Percentiles rank a stretch among this genome's conserved stretches.
Conservation (phyloP, 2,797 vertebrate genomes). For the Nyctibius grandis region DNA sequence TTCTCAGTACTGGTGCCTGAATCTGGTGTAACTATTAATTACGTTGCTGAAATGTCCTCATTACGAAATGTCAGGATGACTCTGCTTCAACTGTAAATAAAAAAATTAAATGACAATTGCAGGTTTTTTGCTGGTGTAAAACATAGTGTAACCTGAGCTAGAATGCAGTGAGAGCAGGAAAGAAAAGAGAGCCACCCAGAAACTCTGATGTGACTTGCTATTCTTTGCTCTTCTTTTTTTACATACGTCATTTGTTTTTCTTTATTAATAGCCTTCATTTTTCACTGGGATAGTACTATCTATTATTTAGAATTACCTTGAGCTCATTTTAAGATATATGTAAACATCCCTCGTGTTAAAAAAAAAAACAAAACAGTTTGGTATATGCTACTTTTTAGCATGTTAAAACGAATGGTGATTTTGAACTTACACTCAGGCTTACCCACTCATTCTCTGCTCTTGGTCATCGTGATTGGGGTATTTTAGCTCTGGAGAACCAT, state of each 20-base stretch:
- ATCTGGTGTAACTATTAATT: not conserved
- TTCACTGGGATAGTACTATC: not conserved
- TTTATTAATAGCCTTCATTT: not conserved
- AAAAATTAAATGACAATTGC: not conserved
- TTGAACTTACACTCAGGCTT: not conserved
- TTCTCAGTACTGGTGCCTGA: not conserved
- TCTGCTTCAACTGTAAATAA: not conserved
- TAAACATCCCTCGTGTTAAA: not conserved
- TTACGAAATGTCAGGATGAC: constrained; percentile 37
- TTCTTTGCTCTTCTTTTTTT: not conserved
- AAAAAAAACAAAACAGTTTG: not conserved
- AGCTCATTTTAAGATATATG: not conserved
- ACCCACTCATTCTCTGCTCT: not conserved
- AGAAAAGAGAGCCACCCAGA: not conserved
- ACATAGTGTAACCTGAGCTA: not conserved
- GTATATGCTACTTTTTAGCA: not conserved
- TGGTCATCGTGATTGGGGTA: not conserved
- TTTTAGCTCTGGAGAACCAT: not conserved
- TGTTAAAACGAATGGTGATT: not conserved
- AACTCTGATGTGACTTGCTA: not conserved
- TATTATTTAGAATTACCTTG: not conserved
- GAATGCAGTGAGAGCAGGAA: not conserved
- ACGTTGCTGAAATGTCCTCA: not conserved
- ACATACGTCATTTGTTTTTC: not conserved
- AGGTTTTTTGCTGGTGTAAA: not conserved